Conservation (phyloP, 2,888 invertebrate species). For the Parthenolecanium corni region DNA sequence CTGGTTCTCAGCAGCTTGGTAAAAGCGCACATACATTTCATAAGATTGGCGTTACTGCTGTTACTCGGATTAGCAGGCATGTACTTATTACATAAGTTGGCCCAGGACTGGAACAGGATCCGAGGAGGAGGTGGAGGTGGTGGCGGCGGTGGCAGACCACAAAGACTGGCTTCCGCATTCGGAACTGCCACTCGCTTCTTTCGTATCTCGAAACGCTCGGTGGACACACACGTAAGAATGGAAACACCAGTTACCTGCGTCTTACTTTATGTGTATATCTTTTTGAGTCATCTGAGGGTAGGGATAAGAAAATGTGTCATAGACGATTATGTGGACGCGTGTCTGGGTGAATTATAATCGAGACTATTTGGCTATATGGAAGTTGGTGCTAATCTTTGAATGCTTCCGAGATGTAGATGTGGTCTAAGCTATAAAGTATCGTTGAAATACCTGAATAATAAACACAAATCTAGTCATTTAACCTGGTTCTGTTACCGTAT, state of each 20-base stretch:
- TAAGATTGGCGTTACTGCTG: slow-evolving; percentile 39
- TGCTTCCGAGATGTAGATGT: no score
- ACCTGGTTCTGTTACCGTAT: no score
- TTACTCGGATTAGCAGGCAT: slow-evolving; percentile 41
- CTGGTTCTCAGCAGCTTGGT: slow-evolving; percentile 35
- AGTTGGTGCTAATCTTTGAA: no score
- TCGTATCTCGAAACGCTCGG: slow-evolving; percentile 23
- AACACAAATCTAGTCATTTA: no score
- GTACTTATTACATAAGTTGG: slow-evolving; percentile 42
- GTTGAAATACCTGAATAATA: no score
- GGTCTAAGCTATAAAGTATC: no score
- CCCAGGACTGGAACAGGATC: slow-evolving; percentile 41
- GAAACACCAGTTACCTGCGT: not conserved
- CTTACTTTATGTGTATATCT: no score
- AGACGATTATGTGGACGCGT: no score
- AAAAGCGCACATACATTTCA: slow-evolving; percentile 39
- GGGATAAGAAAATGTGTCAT: no score
- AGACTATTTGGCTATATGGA: no score
- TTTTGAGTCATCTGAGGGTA: no score
- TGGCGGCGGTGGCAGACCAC: slow-evolving; percentile 18
- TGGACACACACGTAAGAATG: slow-evolving; percentile 15
- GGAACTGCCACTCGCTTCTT: slow-evolving; percentile 23
- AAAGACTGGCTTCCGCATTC: slow-evolving; percentile 34
- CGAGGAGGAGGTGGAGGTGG: slow-evolving; percentile 21
- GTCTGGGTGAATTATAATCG: no score